phyloP scores from a whole-genome alignment of 2,113 vertebrate species.

The Pantherophis guttatus region DNA sequence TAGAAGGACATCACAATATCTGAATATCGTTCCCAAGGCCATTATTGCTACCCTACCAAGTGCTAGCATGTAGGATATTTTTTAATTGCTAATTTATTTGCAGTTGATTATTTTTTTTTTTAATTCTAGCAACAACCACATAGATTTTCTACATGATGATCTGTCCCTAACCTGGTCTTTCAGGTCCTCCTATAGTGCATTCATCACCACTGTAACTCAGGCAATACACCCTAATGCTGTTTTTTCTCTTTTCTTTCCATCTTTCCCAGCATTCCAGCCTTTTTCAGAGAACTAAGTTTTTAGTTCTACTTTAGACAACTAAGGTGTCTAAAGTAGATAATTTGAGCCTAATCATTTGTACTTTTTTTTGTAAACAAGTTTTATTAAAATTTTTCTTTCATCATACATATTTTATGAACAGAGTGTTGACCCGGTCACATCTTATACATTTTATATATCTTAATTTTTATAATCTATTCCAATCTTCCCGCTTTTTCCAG shows the following conservation, averaged over 20 bases:
- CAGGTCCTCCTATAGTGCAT: not conserved
- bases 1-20: not conserved
- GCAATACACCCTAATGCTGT: not conserved
- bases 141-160: not conserved
- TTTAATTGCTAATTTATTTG: not conserved
- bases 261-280: not conserved
- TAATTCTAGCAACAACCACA: not conserved
- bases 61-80: not conserved
- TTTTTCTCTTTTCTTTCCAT: not conserved
- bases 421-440: too few species aligned
- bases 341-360: not conserved
- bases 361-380: not conserved
- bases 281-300: not conserved
- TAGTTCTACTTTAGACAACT: not conserved
- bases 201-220: not conserved
- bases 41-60: not conserved
- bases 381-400: too few species aligned
- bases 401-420: too few species aligned
- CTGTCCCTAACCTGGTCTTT: not conserved
- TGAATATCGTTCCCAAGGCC: not conserved
- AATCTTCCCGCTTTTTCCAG: too few species aligned
- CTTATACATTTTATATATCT: too few species aligned
- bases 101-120: not conserved
- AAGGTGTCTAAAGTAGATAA: not conserved
- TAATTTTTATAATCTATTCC: too few species aligned